Evolutionary conservation across 2,888 invertebrate genomes (phyloP).

Genomic region (Drosophila niveifrons): DNA sequence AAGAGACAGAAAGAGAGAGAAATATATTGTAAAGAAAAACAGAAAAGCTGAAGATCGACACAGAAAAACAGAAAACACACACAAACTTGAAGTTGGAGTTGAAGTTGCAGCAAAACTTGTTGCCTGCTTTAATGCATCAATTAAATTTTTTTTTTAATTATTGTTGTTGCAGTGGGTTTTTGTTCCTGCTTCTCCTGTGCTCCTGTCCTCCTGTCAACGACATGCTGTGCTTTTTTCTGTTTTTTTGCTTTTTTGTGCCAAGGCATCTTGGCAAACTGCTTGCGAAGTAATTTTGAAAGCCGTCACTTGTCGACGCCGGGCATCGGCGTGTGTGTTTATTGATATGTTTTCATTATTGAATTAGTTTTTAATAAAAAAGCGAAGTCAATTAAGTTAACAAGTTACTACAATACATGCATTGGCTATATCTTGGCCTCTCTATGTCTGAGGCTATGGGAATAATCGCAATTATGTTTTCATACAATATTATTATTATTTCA

Average conservation of each 20-base stretch:
- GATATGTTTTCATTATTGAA: slow-evolving; percentile 82
- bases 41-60: slow-evolving; percentile 5
- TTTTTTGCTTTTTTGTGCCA: slow-evolving; percentile 26
- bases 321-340: slow-evolving; percentile 69
- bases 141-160: slow-evolving; percentile 72
- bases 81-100: slow-evolving; percentile 32
- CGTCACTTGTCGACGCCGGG: slow-evolving; percentile 58
- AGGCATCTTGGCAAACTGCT: slow-evolving; percentile 49
- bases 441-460: slow-evolving; percentile 42
- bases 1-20: neutral
- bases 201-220: slow-evolving; percentile 60
- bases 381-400: slow-evolving; percentile 74
- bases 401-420: slow-evolving; percentile 24
- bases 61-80: slow-evolving; percentile 24
- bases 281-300: slow-evolving; percentile 70
- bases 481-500: neutral
- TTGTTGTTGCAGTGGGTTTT: slow-evolving; percentile 69
- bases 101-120: slow-evolving; percentile 60
- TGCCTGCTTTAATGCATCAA: slow-evolving; percentile 79
- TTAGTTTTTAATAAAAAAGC: slow-evolving; percentile 67
- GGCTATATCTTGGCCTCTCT: neutral
- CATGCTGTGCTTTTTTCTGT: slow-evolving; percentile 75
- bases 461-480: slow-evolving; percentile 44
- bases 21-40: slow-evolving; percentile 24
- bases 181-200: slow-evolving; percentile 69